phyloP scores from a whole-genome alignment of 2,113 vertebrate genomes.

The Excalfactoria chinensis region DNA sequence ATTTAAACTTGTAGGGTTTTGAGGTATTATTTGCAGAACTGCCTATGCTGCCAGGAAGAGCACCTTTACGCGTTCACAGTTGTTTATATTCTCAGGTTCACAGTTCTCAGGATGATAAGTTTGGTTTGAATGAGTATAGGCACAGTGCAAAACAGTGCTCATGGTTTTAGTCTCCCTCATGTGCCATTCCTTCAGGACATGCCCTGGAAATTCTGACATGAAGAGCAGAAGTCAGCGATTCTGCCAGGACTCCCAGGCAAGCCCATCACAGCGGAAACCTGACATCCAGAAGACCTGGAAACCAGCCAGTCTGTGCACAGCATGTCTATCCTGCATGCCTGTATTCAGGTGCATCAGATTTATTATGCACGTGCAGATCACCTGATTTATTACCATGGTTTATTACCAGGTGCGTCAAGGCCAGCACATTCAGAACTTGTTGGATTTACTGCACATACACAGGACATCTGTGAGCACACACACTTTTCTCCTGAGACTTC shows the following conservation, averaged over 20 bases:
- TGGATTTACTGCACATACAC: slow-evolving; percentile 40
- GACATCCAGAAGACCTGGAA: slow-evolving; percentile 57
- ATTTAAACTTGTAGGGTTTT: not conserved
- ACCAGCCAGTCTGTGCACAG: slow-evolving; percentile 15
- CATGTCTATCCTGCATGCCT: slow-evolving; percentile 33
- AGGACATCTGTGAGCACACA: slow-evolving; percentile 23
- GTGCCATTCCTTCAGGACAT: not conserved
- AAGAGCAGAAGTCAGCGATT: slow-evolving; percentile 29
- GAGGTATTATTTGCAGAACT: not conserved
- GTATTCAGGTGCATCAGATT: slow-evolving; percentile 53
- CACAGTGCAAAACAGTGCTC: not conserved
- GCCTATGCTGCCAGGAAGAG: not conserved
- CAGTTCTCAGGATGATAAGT: not conserved
- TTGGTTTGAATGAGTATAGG: not conserved
- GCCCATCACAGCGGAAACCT: not conserved
- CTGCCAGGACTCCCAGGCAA: slow-evolving; percentile 6
- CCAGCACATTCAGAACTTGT: not conserved
- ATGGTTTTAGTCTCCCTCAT: not conserved
- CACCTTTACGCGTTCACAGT: fast-evolving
- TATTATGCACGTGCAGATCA: slow-evolving; percentile 50
- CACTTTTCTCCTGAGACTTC: slow-evolving; percentile 15
- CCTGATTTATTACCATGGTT: slow-evolving; percentile 57
- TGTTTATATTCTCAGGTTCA: not conserved
- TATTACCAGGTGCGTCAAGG: slow-evolving; percentile 54
- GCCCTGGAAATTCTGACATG: not conserved